A percentile compares a stretch with the other conserved stretches of the same genome.
Evolutionary conservation across 2,797 vertebrate genomes (phyloP).

Genomic region (Chelon auratus): DNA sequence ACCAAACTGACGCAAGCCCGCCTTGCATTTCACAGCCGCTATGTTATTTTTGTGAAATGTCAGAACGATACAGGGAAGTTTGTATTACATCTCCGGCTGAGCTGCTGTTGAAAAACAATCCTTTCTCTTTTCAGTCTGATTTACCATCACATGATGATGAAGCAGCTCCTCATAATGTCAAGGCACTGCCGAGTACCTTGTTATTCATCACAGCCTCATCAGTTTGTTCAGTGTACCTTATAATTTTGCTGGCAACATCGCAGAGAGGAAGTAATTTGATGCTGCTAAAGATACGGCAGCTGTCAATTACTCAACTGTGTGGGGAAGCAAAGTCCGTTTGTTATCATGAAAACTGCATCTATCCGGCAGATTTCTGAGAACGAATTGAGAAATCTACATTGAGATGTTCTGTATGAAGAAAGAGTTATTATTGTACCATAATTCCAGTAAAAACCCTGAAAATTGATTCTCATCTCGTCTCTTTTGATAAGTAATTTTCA

Average conservation of each 20-base stretch:
- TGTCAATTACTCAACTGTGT: neutral
- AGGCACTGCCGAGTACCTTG: neutral
- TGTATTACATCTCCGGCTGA: neutral
- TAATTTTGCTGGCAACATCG: slow-evolving; percentile 5
- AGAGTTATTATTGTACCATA: neutral
- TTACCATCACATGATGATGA: neutral
- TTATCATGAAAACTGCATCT: neutral
- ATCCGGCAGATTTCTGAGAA: neutral
- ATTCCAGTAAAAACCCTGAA: neutral
- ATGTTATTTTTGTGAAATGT: neutral
- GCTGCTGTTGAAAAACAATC: slow-evolving; percentile 5
- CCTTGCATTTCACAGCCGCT: slow-evolving; percentile 12
- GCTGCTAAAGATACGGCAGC: neutral
- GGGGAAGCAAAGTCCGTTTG: neutral
- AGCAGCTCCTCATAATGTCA: slow-evolving; percentile 1
- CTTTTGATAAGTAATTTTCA: too few relatives aligned
- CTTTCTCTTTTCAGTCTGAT: slow-evolving; percentile 1
- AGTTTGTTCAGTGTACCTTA: neutral
- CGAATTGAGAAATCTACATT: neutral
- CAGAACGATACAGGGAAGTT: neutral
- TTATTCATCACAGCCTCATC: slow-evolving; percentile 1
- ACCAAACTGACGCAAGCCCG: slow-evolving; percentile 34
- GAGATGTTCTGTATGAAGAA: neutral
- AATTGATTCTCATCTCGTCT: too few relatives aligned
- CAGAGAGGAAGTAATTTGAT: neutral